Base-by-base conservation (phyloP, 1,140 invertebrate genomes). In the Papilio helenus region DNA sequence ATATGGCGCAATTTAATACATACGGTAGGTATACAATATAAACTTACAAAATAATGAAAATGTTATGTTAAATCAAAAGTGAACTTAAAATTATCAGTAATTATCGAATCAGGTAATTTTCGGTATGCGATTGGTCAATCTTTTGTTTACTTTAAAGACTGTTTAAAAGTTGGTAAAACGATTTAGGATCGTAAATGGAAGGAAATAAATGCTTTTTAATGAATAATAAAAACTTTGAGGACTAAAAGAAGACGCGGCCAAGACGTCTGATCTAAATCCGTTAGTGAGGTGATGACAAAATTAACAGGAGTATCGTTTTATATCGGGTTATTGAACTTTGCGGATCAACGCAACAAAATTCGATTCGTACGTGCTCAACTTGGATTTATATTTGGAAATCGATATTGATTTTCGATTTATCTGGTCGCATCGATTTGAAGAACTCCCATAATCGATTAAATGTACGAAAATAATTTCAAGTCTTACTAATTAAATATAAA, bases 301-400 rank as follows among this genome's bases (percentile, higher is more conserved):
- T 90, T 87, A 90, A 88, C 85, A 79, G 81, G 82, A 88, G 81
- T 83, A 87, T 88, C 86, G 85, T 85, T 90, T 90, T 90, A 88
- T 86, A 87, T 68, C 81, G 65, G 83, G 87, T 87, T 87, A 83
- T 84, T 85, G 89, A 90, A 87, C 89, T 83, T 83, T 49, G 34
- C 58, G 61, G 77, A 82, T 84, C 82, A 89, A 88, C 87, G 88
- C 85, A 91, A 91, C 84, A 90, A 87, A 90, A 85, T 82, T 55
- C 51, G 58, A 26, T 55, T 55, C 79, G 58, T 68, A 81, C 79
- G 58, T 55, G 80, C 39, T 80, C 76, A 29, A 61, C 20, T 76
- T 76, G 9, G 58, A 61, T 61, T 26, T 61, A 61, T 61, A 12
- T 61, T 61, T 26, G 23, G 20, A 61, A 26, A 26, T 61, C 23